Percentiles rank a stretch among this genome's conserved stretches.
phyloP scores from a whole-genome alignment of 2,113 vertebrate genomes.

The Microcebus ravelobensis region DNA sequence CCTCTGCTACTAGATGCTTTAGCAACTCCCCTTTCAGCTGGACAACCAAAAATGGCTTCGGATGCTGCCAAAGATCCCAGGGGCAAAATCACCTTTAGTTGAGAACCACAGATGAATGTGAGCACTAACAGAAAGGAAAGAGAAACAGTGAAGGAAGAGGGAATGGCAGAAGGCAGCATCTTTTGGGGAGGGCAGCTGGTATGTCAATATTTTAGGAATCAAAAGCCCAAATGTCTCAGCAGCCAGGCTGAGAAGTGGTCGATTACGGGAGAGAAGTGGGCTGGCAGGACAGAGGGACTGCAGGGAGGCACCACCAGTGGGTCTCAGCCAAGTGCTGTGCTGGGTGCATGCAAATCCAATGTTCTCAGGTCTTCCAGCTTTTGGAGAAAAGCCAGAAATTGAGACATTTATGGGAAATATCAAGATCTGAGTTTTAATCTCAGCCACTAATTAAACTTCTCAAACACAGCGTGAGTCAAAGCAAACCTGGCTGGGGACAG shows the following conservation, averaged over 20 bases:
- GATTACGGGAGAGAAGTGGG: neutral
- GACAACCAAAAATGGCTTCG: neutral
- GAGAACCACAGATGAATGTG: neutral
- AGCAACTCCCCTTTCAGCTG: neutral
- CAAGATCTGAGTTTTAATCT: neutral
- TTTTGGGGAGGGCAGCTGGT: neutral
- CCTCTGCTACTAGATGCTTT: neutral
- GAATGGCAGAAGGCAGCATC: neutral
- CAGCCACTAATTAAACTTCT: neutral
- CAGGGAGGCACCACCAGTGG: fast-evolving
- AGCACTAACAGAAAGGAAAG: neutral
- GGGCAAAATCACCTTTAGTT: neutral
- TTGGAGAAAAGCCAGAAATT: neutral
- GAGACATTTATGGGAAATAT: neutral
- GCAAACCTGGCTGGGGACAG: neutral
- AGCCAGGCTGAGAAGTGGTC: no score
- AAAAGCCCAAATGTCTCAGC: neutral
- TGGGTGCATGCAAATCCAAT: neutral
- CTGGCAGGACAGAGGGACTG: neutral
- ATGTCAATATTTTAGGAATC: neutral
- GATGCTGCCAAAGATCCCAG: neutral
- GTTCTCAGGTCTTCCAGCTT: neutral
- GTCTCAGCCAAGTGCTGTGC: neutral
- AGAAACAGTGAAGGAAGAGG: neutral
- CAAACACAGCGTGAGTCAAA: neutral